These are phyloP conservation scores for Montipora efflorescens DNA, from an alignment of 64 coral and sea anemone species.

Conservation along the genomic window DNA sequence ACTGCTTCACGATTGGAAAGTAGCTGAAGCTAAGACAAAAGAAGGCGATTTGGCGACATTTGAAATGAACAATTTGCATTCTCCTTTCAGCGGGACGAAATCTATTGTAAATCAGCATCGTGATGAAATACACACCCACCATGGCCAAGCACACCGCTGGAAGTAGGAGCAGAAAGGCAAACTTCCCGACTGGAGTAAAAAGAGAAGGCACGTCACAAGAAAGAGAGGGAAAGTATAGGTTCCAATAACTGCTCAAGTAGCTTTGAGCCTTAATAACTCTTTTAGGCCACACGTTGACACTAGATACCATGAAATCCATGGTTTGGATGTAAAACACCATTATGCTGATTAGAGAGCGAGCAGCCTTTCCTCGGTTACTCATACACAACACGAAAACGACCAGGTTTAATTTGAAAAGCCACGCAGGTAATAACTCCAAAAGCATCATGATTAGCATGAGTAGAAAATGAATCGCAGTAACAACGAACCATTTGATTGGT, in stretches of 20 bases:
- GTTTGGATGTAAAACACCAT: conserved; percentile 77
- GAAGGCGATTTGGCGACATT: conserved; percentile 51
- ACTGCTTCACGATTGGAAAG: conserved; percentile 68
- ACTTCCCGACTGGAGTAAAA: conserved; percentile 67
- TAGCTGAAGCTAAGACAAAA: conserved; percentile 63
- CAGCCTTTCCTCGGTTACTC: conserved; percentile 31
- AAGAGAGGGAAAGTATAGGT: conserved; percentile 69
- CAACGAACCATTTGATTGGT: conserved; percentile 31
- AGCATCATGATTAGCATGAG: conserved; percentile 41
- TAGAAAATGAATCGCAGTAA: conserved; percentile 38
- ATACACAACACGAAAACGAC: conserved; percentile 34
- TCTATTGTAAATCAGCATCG: neutral
- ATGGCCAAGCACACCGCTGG: conserved; percentile 31
- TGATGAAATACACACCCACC: conserved; percentile 40
- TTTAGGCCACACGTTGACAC: conserved; percentile 61
- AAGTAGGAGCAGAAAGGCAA: conserved; percentile 67
- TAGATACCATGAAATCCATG: conserved; percentile 65
- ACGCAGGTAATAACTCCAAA: conserved; percentile 39
- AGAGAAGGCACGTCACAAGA: conserved; percentile 63
- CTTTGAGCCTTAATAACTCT: conserved; percentile 48
- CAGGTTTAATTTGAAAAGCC: conserved; percentile 52
- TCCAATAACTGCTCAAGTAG: conserved; percentile 78
- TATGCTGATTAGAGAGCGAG: conserved; percentile 66
- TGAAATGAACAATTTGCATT: conserved; percentile 33
- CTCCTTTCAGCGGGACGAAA: neutral